These are phyloP conservation scores for Cantharis flavilabris DNA, from an alignment of 2,888 invertebrate genomes.

Conservation along the genomic window DNA sequence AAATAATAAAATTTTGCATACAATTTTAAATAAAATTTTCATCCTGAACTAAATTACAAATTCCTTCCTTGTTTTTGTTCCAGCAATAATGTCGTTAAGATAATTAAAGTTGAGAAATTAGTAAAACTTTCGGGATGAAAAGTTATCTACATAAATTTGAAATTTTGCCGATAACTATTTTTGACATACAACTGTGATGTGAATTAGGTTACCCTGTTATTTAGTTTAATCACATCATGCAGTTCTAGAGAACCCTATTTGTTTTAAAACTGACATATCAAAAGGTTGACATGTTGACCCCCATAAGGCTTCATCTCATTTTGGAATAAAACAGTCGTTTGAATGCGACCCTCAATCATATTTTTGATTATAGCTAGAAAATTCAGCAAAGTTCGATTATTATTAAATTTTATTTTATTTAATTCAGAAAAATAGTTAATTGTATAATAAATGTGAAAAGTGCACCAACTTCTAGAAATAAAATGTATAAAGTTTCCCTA, in stretches of 20 bases:
- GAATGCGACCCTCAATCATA: background rate
- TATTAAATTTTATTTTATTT: background rate
- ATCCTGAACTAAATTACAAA: background rate
- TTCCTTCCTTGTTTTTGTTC: background rate
- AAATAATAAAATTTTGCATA: background rate
- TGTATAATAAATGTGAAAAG: too few relatives aligned
- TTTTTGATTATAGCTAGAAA: background rate
- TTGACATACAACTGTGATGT: background rate
- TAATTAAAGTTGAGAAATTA: background rate
- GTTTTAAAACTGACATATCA: background rate
- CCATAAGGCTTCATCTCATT: background rate
- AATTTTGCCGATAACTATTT: background rate
- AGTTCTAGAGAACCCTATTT: background rate
- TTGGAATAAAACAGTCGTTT: too few relatives aligned
- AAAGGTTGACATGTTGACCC: background rate
- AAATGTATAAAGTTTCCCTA: background rate
- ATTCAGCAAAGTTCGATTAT: background rate
- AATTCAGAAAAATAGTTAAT: too few relatives aligned
- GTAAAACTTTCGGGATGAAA: background rate
- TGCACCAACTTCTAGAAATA: background rate
- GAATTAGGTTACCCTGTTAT: background rate
- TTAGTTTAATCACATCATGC: background rate
- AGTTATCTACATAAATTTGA: background rate
- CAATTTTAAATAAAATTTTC: background rate
- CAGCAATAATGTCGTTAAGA: background rate